Evolutionary conservation across 2,888 invertebrate species (phyloP), one percentile per base, ranked within the genome.

Genomic region (Rhaphigaster nebulosa): DNA sequence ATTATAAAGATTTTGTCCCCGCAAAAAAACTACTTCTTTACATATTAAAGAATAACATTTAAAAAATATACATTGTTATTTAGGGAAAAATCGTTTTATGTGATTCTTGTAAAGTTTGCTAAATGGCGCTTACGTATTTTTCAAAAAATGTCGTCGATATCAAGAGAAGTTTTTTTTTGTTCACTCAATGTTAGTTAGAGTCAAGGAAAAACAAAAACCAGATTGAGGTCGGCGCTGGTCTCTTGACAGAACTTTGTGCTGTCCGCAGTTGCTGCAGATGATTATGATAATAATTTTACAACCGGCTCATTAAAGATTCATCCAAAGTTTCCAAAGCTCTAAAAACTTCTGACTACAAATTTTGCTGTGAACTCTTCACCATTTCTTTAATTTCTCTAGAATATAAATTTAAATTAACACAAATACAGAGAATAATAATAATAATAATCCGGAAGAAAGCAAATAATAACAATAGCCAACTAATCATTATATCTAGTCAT

Each of bases 271-370:
- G 34, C 20, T 8, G 70, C 34, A 76, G 34, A 76, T 34, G 70
- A 20, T 76, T 76, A 38, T 76, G 70, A 76, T 76, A 34, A 76
- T 76, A 20, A 76, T 76, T 76, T 76, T 76, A 76, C 70, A 76
- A 76, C 70, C 20, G 8, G 70, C 20, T 76, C 70, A 34, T 76
- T 76, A 76, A 76, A 34, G 38, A 76, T 76, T 76, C 70, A 38
- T 76, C 70, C 20, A 38, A 76, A 20, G 70, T 38, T 76, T 38
- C 38, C 34, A 8, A 38, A 76, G 29, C 70, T 38, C 34, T 38
- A 20, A 76, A 65, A 76, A 76, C 70, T 76, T 38, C 29, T 29
- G 38, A 76, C 34, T 76, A 76, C 5, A 76, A 38, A 8, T 76
- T 6, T 4, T 6, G 26, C 26, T 76, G 1, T 38, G 8, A 76